phyloP scores from a whole-genome alignment of 2,888 invertebrate species.

The Siphonodentalium dalli region DNA sequence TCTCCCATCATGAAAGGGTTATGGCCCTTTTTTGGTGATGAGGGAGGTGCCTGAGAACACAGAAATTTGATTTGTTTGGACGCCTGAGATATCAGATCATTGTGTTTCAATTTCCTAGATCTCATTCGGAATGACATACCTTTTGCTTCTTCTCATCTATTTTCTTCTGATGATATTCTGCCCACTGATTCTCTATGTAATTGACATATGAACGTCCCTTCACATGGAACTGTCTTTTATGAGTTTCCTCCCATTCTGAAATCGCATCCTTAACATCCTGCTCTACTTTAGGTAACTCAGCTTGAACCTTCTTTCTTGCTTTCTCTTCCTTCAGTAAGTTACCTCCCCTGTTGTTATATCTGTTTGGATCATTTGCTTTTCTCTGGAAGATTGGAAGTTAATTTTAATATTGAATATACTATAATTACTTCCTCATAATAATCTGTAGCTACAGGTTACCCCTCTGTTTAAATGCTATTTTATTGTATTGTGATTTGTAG shows the following conservation, averaged over 20 bases:
- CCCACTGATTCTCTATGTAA: constrained; percentile 55
- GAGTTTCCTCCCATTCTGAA: constrained; percentile 52
- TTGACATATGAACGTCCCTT: constrained; percentile 52
- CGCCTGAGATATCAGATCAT: too few relatives aligned
- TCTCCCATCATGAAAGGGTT: too few relatives aligned
- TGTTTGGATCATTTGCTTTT: constrained; percentile 77
- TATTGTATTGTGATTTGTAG: too few relatives aligned
- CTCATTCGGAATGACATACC: constrained; percentile 36
- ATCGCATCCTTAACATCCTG: constrained; percentile 52
- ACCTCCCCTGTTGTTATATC: constrained; percentile 88
- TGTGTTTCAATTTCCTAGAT: too few relatives aligned
- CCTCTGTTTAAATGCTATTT: too few relatives aligned
- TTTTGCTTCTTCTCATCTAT: constrained; percentile 57
- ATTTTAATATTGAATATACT: background rate
- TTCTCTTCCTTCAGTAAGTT: constrained; percentile 85
- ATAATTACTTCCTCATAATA: background rate
- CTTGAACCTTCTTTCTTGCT: constrained; percentile 79
- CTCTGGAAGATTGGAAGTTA: constrained; percentile 39
- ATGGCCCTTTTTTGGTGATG: too few relatives aligned
- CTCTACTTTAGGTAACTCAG: constrained; percentile 65
- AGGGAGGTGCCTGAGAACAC: too few relatives aligned
- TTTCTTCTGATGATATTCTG: constrained; percentile 49
- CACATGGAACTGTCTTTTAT: constrained; percentile 50
- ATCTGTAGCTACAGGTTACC: background rate
- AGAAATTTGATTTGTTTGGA: too few relatives aligned